Percentiles rank a stretch among this genome's conserved stretches.
These are phyloP conservation scores for Temnopleurus reevesii DNA, from an alignment of 53 echinoderm and acorn worm species.

Conservation along the genomic window DNA sequence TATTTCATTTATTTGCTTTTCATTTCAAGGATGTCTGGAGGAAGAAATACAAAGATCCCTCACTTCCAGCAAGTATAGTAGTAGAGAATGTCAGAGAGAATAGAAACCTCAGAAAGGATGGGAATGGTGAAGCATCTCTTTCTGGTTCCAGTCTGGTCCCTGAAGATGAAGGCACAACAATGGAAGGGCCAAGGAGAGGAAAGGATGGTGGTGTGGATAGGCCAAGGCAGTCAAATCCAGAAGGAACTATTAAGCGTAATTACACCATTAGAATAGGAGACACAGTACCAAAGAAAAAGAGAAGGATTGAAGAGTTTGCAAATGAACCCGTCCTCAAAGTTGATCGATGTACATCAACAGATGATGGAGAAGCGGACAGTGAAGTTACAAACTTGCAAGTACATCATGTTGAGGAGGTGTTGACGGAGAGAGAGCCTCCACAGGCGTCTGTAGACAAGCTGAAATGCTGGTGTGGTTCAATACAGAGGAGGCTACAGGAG, in stretches of 20 bases:
- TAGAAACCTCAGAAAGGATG: not conserved
- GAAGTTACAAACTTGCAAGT: not conserved
- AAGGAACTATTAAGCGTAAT: not conserved
- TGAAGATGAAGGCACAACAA: not conserved
- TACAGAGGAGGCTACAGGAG: not conserved
- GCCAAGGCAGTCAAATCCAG: not conserved
- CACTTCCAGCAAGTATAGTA: constrained; percentile 24
- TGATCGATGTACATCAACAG: constrained; percentile 6
- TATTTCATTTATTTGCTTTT: not conserved
- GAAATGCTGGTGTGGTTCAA: not conserved
- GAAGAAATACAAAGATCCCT: constrained; percentile 39
- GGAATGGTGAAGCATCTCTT: not conserved
- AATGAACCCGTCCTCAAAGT: not conserved
- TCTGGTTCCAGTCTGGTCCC: not conserved
- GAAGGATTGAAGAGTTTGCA: constrained; percentile 21
- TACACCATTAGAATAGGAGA: constrained; percentile 11
- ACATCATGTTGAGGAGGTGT: constrained; percentile 46
- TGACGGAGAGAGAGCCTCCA: constrained; percentile 18
- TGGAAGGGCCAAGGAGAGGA: too few relatives aligned
- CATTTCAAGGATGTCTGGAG: constrained; percentile 46
- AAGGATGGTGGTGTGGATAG: not conserved
- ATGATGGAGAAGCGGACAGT: not conserved
- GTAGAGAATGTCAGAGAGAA: not conserved
- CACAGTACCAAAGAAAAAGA: constrained; percentile 34
- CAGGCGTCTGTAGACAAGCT: not conserved